Percentiles rank a stretch among this genome's conserved stretches.
Conservation (phyloP, 2,797 vertebrate species). For the Parambassis ranga region DNA sequence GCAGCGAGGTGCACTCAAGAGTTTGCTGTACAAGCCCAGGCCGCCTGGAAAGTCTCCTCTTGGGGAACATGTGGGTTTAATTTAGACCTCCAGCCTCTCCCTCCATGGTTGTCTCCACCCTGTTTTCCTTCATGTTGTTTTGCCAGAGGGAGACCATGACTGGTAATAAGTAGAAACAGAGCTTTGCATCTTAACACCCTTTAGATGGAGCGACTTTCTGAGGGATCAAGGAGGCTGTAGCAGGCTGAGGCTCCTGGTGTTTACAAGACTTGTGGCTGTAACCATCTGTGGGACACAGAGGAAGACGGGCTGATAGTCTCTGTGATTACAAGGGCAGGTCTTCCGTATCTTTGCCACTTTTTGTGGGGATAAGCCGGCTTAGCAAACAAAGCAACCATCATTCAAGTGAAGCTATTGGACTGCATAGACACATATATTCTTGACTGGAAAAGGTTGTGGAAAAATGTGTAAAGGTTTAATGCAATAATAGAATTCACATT, state of each 20-base stretch:
- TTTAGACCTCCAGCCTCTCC: slow-evolving; percentile 76
- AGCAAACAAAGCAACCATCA: neutral
- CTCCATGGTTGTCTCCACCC: slow-evolving; percentile 73
- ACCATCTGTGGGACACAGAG: slow-evolving; percentile 17
- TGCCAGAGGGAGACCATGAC: slow-evolving; percentile 60
- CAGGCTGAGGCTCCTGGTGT: slow-evolving; percentile 12
- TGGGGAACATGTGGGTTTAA: slow-evolving; percentile 79
- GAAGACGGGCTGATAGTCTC: slow-evolving; percentile 8
- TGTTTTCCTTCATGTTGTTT: slow-evolving; percentile 64
- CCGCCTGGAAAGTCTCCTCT: slow-evolving; percentile 64
- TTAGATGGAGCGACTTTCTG: slow-evolving; percentile 24
- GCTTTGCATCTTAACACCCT: slow-evolving; percentile 46
- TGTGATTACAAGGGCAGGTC: slow-evolving; percentile 34
- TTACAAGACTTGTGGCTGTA: slow-evolving; percentile 5
- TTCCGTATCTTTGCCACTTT: slow-evolving; percentile 26
- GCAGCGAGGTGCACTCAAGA: slow-evolving; percentile 51
- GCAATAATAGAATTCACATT: too few species aligned
- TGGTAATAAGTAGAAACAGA: slow-evolving; percentile 69
- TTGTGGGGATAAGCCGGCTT: slow-evolving; percentile 5
- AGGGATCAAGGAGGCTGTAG: slow-evolving; percentile 22
- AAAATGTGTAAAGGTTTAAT: too few species aligned
- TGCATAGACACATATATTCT: too few species aligned
- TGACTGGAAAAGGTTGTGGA: too few species aligned
- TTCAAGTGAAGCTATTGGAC: neutral
- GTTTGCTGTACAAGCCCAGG: slow-evolving; percentile 17